Base-by-base conservation (phyloP, 35 echinoderm and acorn worm genomes). In the Ophiothrix spiculata region DNA sequence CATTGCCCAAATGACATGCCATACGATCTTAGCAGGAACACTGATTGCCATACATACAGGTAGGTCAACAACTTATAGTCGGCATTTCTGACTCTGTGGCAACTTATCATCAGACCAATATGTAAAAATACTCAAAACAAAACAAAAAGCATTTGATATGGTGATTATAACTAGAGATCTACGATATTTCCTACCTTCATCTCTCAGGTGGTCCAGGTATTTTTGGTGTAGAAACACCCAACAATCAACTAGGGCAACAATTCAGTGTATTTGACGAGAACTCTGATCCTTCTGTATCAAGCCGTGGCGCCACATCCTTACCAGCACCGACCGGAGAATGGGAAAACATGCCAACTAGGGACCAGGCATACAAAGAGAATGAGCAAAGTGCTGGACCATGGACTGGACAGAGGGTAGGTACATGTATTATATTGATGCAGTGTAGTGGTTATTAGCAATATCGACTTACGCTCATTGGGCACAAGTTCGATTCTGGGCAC, bases 361-460 rank as follows among this genome's bases (percentile, higher is more conserved):
- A 79, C 0, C 84, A 92, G 64, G 56, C 90, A 17, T 54, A 60
- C 10, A 98, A 98, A 76, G 95, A 93, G 75, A 98, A 93, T 36
- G 39, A 77, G 21, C 49, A 25, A 15, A 87, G 84, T 28, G 88
- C 95, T 3, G 77, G 74, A 1, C 87, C 84, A 21, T 98, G 95
- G 95, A 79, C 85, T 31, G 74, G 74, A 3, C 95, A 97, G 29
- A 98, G 82, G 77, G 95, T 98, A 91, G 32, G 95, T 28, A 31
- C 19, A 46, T 80, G 16, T 41, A 80, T 87, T n/a, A n/a, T n/a
- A n/a, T n/a, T n/a, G n/a, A n/a, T n/a, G n/a, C n/a, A 0, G 25
- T 33, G 19, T 31, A 1, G 17, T 35, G 17, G 21, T 25, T 78
- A 78, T 60, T 60, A 13, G n/a, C n/a, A n/a, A n/a, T n/a, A n/a